These are phyloP conservation scores for Catocala fraxini DNA, from an alignment of 2,888 invertebrate genomes.

Conservation along the genomic window DNA sequence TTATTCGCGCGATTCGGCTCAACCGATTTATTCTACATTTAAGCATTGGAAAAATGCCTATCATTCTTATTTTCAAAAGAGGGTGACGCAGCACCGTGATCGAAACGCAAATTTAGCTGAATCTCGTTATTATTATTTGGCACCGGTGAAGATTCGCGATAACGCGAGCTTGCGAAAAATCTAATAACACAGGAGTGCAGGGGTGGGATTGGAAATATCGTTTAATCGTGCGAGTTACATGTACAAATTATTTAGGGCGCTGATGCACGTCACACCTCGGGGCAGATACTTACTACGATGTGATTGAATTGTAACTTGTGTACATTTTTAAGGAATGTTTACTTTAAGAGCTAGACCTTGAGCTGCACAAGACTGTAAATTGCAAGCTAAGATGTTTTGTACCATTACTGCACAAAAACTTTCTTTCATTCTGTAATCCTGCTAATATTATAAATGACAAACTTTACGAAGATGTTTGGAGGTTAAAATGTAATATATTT, in stretches of 20 bases:
- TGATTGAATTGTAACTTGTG: conserved; percentile 19
- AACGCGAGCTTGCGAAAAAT: conserved; percentile 70
- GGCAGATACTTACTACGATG: too few species aligned
- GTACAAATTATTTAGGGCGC: conserved; percentile 40
- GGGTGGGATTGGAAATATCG: conserved; percentile 71
- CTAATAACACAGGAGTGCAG: conserved; percentile 70
- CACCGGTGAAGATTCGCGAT: conserved; percentile 70
- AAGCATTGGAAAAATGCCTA: conserved; percentile 64
- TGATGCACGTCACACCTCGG: conserved; percentile 14
- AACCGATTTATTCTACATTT: conserved; percentile 49
- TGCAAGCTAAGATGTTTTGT: too few species aligned
- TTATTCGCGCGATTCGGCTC: too few species aligned
- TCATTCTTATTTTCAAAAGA: conserved; percentile 58
- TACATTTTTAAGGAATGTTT: conserved; percentile 8
- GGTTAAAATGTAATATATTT: too few species aligned
- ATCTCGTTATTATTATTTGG: conserved; percentile 78
- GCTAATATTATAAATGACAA: too few species aligned
- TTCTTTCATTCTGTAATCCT: too few species aligned
- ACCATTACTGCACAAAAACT: too few species aligned
- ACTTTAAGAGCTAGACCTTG: too few species aligned
- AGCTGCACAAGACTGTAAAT: too few species aligned
- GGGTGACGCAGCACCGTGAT: conserved; percentile 52
- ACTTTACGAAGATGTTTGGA: too few species aligned
- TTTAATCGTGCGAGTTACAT: conserved; percentile 49
- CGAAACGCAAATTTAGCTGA: conserved; percentile 73